Percentiles rank a stretch among this genome's conserved stretches.
These are phyloP conservation scores for Naso thynnoides DNA, from an alignment of 2,797 vertebrate species.

Conservation along the genomic window DNA sequence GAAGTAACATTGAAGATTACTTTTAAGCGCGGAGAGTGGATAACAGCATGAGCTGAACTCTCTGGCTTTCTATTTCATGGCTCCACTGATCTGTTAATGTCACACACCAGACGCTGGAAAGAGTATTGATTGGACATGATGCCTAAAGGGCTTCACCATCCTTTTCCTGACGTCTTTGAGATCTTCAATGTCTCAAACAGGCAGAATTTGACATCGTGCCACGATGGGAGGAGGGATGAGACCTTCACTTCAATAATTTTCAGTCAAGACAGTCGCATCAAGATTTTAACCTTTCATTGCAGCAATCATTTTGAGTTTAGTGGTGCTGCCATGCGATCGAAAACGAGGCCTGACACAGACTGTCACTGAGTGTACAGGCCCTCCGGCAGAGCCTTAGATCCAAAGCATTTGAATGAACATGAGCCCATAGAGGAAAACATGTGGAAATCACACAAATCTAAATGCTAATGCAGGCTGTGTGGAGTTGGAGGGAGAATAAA, in stretches of 20 bases:
- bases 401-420: conserved; percentile 22
- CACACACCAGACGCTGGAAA: conserved; percentile 56
- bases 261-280: conserved; percentile 23
- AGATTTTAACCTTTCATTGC: conserved; percentile 27
- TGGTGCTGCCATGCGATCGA: not conserved
- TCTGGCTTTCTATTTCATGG: conserved; percentile 49
- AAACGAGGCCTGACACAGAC: conserved; percentile 8
- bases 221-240: conserved; percentile 7
- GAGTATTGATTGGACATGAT: conserved; percentile 68
- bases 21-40: conserved; percentile 47
- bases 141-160: conserved; percentile 53
- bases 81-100: conserved; percentile 69
- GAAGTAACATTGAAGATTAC: conserved; percentile 31
- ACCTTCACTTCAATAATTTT: conserved; percentile 43
- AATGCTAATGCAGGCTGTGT: conserved; percentile 54
- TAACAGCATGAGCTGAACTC: conserved; percentile 48
- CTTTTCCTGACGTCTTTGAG: conserved; percentile 43
- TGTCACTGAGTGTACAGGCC: conserved; percentile 13
- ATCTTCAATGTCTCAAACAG: conserved; percentile 46
- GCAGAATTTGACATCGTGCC: conserved; percentile 38
- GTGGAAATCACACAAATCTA: conserved; percentile 44
- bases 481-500: conserved; percentile 4
- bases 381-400: not conserved
- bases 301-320: conserved; percentile 6
- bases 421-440: conserved; percentile 27